Base-by-base conservation (phyloP, 1,140 invertebrate species). In the Caenorhabditis tropicalis region DNA sequence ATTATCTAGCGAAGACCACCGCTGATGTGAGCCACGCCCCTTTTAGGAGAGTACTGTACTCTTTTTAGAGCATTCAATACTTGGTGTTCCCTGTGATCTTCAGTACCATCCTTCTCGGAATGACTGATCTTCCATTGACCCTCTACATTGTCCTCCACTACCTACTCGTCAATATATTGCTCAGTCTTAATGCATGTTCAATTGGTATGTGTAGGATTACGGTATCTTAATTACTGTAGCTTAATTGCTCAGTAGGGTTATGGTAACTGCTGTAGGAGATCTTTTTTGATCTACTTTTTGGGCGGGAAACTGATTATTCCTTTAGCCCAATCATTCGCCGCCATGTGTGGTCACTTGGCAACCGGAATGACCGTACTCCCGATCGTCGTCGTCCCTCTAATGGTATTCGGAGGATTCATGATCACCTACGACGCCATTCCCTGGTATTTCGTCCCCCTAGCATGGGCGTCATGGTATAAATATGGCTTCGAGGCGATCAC, bases 381-480 rank as follows among this genome's bases (percentile, higher is more conserved):
- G n/a, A 95, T 96, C 2, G 92, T 97, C 24, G 94, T 96, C 74
- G 95, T 97, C 83, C 96, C 96, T 0, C 95, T 98, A 90, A 93
- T 98, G 91, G 92, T 98, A 15, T 98, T 98, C 91, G 96, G 96
- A 56, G 96, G 96, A 60, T 98, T 97, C 92, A 98, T 97, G 91
- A 92, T 98, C 19, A 97, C 98, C 90, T 92, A 81, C 87, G 95
- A 95, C 2, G 95, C 95, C 0, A 94, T 96, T 43, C 96, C 96
- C 0, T 91, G 93, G 0, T 98, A 96, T 89, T 94, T 98, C 70
- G 93, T 94, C 80, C 97, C 96, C 96, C 92, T 98, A 81, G 95
- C 95, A n/a, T 95, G 96, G 91, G 91, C 97, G n/a, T 97, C 96
- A 0, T 98, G 96, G 96, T 97, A 98, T 92, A 94, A 94, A 74